Evolutionary conservation across 2,113 vertebrate species (phyloP), one percentile per base, ranked within the genome.

Genomic region (Vombatus ursinus): DNA sequence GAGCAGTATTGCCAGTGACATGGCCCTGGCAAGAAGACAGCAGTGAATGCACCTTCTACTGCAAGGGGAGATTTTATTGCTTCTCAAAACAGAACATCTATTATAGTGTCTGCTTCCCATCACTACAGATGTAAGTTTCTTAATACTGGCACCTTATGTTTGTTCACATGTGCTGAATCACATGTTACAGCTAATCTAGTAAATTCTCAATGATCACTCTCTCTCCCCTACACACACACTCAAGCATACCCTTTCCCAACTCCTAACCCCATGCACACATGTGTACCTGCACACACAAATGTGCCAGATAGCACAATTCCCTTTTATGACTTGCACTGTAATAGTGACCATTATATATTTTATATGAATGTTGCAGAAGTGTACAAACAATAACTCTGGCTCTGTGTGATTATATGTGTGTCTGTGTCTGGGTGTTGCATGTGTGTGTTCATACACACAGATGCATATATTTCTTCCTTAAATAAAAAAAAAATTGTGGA

Each of bases 311-410:
- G 61, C 97, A 98, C 97, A 96, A 96, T 96, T 98, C 97, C 96
- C 96, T 95, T 97, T 98, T 97, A 97, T 95, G 98, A 98, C 98
- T 98, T 97, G 98, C 98, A 98, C 98, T 99, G 98, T 98, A 98
- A 98, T 98, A 99, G 99, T 99, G 98, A 98, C 98, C 98, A 97
- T 97, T 98, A 98, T 96, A 98, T 98, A 97, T 94, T 97, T 98
- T 97, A 98, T 97, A 98, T 96, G 96, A 96, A 98, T 96, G 97
- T 97, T 98, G 98, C 97, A 98, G 98, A 98, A 97, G 97, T 97
- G 98, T 90, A 84, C 98, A 97, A 97, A 97, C 98, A 98, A 98
- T 95, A 97, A 97, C 48, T 91, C 96, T 97, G 97, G 98, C 98
- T 98, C 96, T 99, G 98, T 98, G 98, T 98, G 97, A 97, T 61